Percentiles rank a stretch among this genome's conserved stretches.
Conservation (phyloP, 2,888 invertebrate genomes). For the Zygaena filipendulae region DNA sequence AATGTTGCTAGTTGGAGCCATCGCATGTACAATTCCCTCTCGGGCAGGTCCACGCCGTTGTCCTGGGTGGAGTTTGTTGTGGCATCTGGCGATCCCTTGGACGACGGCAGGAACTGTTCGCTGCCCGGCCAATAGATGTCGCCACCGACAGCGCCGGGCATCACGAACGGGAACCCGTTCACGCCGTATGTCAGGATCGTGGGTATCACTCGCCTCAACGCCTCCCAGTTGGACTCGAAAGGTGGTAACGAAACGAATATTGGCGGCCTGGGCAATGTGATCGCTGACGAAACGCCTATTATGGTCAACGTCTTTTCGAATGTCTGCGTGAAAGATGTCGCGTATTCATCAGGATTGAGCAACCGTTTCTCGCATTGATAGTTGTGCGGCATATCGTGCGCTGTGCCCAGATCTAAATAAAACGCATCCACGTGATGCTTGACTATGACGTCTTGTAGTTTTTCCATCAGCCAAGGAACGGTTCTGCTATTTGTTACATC, state of each 20-base stretch:
- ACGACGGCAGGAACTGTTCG: constrained; percentile 63
- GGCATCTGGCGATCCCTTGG: constrained; percentile 49
- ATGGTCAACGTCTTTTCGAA: constrained; percentile 72
- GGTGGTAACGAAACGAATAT: constrained; percentile 88
- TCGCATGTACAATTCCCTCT: constrained; percentile 85
- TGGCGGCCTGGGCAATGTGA: constrained; percentile 83
- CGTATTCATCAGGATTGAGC: constrained; percentile 85
- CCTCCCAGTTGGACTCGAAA: constrained; percentile 90
- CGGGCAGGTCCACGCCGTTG: constrained; percentile 69
- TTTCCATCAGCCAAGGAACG: constrained; percentile 80
- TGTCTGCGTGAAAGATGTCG: constrained; percentile 75
- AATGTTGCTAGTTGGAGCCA: constrained; percentile 94
- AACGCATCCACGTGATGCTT: constrained; percentile 87
- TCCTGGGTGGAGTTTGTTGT: constrained; percentile 38
- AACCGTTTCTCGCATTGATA: constrained; percentile 80
- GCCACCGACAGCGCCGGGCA: constrained; percentile 95
- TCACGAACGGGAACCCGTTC: constrained; percentile 91
- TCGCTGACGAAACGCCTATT: constrained; percentile 87
- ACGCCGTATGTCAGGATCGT: constrained; percentile 89
- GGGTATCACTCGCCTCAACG: constrained; percentile 84
- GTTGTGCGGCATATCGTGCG: constrained; percentile 88
- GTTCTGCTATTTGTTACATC: constrained; percentile 89
- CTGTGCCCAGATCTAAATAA: constrained; percentile 84
- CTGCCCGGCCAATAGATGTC: constrained; percentile 76
- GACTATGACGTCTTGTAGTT: constrained; percentile 75